Evolutionary conservation across 2,888 invertebrate genomes (phyloP).

Genomic region (Drosophila affinis): DNA sequence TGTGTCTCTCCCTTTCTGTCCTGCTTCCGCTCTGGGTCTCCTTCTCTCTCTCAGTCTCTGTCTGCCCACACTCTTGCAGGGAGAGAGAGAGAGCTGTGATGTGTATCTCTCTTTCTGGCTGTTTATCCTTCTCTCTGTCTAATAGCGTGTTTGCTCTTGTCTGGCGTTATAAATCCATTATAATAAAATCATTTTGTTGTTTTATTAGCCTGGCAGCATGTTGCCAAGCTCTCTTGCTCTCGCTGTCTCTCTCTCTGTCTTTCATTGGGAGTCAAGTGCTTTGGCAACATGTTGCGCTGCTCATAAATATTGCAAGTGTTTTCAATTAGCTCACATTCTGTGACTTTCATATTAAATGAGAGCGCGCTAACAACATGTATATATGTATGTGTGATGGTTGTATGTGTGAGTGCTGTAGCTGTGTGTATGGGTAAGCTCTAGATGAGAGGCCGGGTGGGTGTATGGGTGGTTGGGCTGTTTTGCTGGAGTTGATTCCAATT

Average conservation of each 20-base stretch:
- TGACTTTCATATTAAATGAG: conserved; percentile 80
- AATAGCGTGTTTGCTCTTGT: conserved; percentile 65
- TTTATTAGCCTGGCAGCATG: conserved; percentile 81
- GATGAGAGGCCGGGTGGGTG: background rate
- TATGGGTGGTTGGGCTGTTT: conserved; percentile 6
- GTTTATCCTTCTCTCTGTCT: conserved; percentile 37
- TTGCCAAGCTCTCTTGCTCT: conserved; percentile 47
- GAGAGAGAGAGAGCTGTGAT: background rate
- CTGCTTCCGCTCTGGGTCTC: conserved; percentile 4
- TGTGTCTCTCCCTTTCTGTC: conserved; percentile 13
- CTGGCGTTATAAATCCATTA: conserved; percentile 81
- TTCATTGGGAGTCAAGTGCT: conserved; percentile 69
- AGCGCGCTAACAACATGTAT: conserved; percentile 36
- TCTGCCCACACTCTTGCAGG: conserved; percentile 1
- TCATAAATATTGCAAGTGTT: conserved; percentile 82
- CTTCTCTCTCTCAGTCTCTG: background rate
- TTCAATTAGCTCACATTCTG: conserved; percentile 81
- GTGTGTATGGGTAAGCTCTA: conserved; percentile 6
- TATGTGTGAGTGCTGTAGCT: conserved; percentile 1
- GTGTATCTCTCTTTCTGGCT: conserved; percentile 4
- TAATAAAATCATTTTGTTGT: conserved; percentile 80
- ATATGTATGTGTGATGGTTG: background rate
- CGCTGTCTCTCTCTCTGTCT: conserved; percentile 2
- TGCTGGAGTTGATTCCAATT: conserved; percentile 66
- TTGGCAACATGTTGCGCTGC: conserved; percentile 74